Base-by-base conservation (phyloP, 2,797 vertebrate genomes). In the Pangasius djambal region DNA sequence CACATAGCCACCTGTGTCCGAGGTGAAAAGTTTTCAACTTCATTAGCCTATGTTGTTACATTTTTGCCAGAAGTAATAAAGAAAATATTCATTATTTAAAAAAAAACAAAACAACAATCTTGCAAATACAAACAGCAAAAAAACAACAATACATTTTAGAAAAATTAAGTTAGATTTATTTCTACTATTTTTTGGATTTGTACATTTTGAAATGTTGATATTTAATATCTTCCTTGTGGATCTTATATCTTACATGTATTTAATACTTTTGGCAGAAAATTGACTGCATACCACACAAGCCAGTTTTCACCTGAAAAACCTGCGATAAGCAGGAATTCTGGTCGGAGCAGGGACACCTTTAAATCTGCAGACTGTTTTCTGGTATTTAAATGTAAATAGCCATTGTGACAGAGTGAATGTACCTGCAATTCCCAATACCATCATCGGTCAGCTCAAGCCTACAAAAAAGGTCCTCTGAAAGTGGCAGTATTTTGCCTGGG, bases 281-380 rank as follows among this genome's bases (percentile, higher is more conserved):
- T 37, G 55, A 28, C 10, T 82, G 2, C 18, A 59, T 82, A 61
- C 10, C 31, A 22, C 55, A 34, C 55, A 34, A 81, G 48, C 1
- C 15, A 18, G n/a, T 55, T 55, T 78, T 44, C 13, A n/a, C 0
- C 13, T 52, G 28, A 25, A 77, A 50, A 77, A 50, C 44, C 44
- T 77, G 12, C 28, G 3, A 52, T 78, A 78, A 78, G 48, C 75
- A 31, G 28, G n/a, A 79, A 55, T 34, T 79, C 16, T 20, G n/a
- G 31, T 34, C 70, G 28, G 72, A 75, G 40, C 22, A 75, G 72
- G 22, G 72, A 55, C 31, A 37, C 20, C 8, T 82, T 59, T 59
- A 81, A 81, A 57, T 59, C 31, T 59, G 78, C 78, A 63, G 59
- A 63, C 59, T 44, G 57, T 22, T 61, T 83, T 63, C 55, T 40